Base-by-base conservation (phyloP, 2,113 vertebrate genomes). In the Thamnophis sirtalis region DNA sequence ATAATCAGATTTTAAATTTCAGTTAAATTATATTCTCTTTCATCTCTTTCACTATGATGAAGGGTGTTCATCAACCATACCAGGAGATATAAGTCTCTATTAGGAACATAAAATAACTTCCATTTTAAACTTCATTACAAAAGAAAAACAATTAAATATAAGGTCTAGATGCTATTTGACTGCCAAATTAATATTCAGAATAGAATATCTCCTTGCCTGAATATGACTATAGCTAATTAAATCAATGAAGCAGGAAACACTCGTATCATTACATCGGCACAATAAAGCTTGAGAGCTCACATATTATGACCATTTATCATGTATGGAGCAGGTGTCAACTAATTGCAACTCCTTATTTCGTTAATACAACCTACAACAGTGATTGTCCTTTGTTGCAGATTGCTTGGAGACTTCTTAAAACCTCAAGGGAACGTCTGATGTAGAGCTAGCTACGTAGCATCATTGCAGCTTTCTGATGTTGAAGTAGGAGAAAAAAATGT, bases 51-150 rank as follows among this genome's bases (percentile, higher is more conserved):
- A 49, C 28, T 90, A 89, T 92, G 60, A 51, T 94, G 90, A 49
- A 91, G 24, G 87, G 88, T 91, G 87, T 91, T 63, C 9, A 87
- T 94, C 26, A 86, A 89, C 28, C 91, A 4, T 11, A 3, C 54
- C 90, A 93, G 9, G 86, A 96, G 91, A 87, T 89, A 49, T 88
- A 94, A 95, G 48, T 90, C 87, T 84, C 53, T 94, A 95, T 95
- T 58, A 91, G 90, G 93, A 95, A 80, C 51, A 93, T 48, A 73
- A 96, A 92, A 93, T 92, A 93, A 94, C 48, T 91, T 93, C 93
- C 90, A 91, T 93, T 93, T 95, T 91, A 86, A 91, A 26, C 95
- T 96, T 95, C 95, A 95, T 95, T 95, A 96, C 94, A 86, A 94
- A 80, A 86, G 94, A 38, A 95, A 96, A 93, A 89, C 86, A 95